Evolutionary conservation across 2,888 invertebrate species (phyloP).

Genomic region (Leucophenga maculata): DNA sequence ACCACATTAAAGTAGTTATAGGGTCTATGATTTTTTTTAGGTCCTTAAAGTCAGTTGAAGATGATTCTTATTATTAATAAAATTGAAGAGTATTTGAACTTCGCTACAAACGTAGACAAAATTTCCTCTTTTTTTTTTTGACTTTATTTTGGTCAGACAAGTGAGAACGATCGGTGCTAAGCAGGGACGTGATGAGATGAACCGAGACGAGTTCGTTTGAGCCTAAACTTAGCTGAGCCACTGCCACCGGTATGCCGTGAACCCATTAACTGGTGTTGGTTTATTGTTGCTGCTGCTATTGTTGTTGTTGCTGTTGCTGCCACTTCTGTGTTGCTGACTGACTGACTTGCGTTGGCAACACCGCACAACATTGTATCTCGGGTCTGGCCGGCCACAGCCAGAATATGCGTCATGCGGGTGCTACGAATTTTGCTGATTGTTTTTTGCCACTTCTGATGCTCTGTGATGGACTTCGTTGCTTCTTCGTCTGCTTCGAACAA

Average conservation of each 20-base stretch:
- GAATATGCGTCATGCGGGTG: slow-evolving; percentile 55
- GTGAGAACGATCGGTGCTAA: slow-evolving; percentile 3
- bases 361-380: slow-evolving; percentile 29
- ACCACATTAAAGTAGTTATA: no score
- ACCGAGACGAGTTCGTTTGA: slow-evolving; percentile 33
- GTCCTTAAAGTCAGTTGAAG: no score
- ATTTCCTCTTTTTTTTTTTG: slow-evolving; percentile 38
- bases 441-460: slow-evolving; percentile 23
- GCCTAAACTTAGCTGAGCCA: slow-evolving; percentile 7
- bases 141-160: background rate
- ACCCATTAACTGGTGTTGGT: slow-evolving; percentile 54
- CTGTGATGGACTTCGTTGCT: slow-evolving; percentile 12
- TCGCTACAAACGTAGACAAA: slow-evolving; percentile 38
- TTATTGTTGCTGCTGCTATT: slow-evolving; percentile 34
- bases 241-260: slow-evolving; percentile 62
- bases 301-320: slow-evolving; percentile 33
- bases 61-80: no score
- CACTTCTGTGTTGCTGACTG: slow-evolving; percentile 19
- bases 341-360: slow-evolving; percentile 32
- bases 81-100: no score
- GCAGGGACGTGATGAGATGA: background rate
- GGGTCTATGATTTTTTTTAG: no score
- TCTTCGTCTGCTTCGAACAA: slow-evolving; percentile 6
- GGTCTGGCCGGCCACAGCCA: slow-evolving; percentile 39
- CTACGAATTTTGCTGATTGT: slow-evolving; percentile 25